Evolutionary conservation across 1,140 invertebrate species (phyloP).

Genomic region (Mactra quadrangularis): DNA sequence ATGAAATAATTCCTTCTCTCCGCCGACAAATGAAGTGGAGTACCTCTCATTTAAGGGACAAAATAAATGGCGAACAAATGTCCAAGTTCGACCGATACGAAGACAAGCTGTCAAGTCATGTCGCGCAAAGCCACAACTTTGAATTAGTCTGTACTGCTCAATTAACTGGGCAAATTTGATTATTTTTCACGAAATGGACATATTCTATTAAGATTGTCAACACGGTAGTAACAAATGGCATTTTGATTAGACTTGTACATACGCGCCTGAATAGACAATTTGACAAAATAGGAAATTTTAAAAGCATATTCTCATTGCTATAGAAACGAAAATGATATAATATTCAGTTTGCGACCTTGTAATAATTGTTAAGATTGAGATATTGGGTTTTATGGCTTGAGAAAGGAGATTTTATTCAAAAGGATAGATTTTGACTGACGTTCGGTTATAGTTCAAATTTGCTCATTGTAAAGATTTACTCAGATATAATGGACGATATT

Average conservation of each 20-base stretch:
- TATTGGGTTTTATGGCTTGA: slow-evolving; percentile 44
- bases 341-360: slow-evolving; percentile 52
- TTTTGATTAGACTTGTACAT: slow-evolving; percentile 55
- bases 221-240: slow-evolving; percentile 54
- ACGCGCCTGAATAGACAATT: slow-evolving; percentile 59
- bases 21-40: neutral
- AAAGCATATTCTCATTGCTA: slow-evolving; percentile 60
- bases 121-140: slow-evolving; percentile 55
- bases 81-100: slow-evolving; percentile 27
- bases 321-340: slow-evolving; percentile 63
- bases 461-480: slow-evolving; percentile 31
- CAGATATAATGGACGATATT: slow-evolving; percentile 43
- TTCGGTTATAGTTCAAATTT: slow-evolving; percentile 41
- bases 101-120: slow-evolving; percentile 51
- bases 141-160: slow-evolving; percentile 59
- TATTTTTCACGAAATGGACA: slow-evolving; percentile 54
- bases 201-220: slow-evolving; percentile 60
- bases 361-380: slow-evolving; percentile 53
- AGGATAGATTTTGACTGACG: slow-evolving; percentile 48
- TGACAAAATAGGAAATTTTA: slow-evolving; percentile 63
- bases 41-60: slow-evolving; percentile 12
- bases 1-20: too few relatives aligned
- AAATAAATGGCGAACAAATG: slow-evolving; percentile 55
- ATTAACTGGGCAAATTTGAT: slow-evolving; percentile 56
- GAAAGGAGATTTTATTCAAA: slow-evolving; percentile 49